Base-by-base conservation (phyloP, 2,113 vertebrate species). In the Glaucomys volans region DNA sequence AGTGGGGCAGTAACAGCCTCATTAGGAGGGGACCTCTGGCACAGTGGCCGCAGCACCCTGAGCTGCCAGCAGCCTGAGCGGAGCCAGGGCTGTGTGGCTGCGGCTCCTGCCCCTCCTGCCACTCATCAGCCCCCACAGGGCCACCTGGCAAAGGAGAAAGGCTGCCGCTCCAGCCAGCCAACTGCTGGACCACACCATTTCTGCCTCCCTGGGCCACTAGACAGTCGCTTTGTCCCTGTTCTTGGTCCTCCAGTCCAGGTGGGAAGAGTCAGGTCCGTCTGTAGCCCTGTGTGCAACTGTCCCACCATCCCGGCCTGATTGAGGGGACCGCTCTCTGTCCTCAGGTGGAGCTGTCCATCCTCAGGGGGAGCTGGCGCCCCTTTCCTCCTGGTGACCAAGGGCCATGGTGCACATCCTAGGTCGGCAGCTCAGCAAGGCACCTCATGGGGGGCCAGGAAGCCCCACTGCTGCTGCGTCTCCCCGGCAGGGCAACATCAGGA, bases 41-140 rank as follows among this genome's bases (percentile, higher is more conserved):
- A 1, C 72, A 93, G 79, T 91, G 96, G 97, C 90, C 85, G 94
- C 96, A 86, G 95, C 92, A 88, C 97, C 20, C 0, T 35, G 17
- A 32, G 52, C 95, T 89, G 84, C 94, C 77, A 24, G 98, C 97
- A 96, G 83, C 89, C 95, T 97, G 97, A 50, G 7, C 95, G 90
- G 98, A 5, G 76, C 98, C 83, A 72, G 92, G 96, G 96, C 94
- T 42, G n/a, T 13, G 5, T 52, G 2, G 94, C 91, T 42, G 96
- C 40, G 17, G 97, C 97, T 97, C 97, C 98, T 97, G 98, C 98
- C 97, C 98, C 94, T 96, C 97, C 97, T 98, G 28, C 96, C 97
- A 96, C 98, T 98, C 98, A 98, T 99, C 98, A 99, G 98, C 98
- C 98, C 97, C 98, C n/a, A n/a, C n/a, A n/a, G n/a, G n/a, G n/a